These are phyloP conservation scores for Cyclargus thomasi DNA, from an alignment of 1,140 invertebrate species.

Conservation along the genomic window DNA sequence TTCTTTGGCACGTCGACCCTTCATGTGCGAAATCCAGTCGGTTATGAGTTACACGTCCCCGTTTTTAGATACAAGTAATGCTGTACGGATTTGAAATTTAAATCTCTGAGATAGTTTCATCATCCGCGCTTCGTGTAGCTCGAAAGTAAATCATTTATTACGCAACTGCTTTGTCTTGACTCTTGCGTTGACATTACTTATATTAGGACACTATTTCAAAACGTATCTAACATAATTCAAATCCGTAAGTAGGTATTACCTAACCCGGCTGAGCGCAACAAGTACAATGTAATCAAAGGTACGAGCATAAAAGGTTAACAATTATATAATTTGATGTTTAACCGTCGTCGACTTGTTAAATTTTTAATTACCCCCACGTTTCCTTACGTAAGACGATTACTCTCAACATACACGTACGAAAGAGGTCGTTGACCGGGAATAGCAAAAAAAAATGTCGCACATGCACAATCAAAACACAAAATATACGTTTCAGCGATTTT, in stretches of 20 bases:
- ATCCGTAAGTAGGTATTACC: conserved; percentile 20
- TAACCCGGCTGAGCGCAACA: conserved; percentile 18
- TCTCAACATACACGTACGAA: conserved; percentile 24
- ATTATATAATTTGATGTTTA: conserved; percentile 50
- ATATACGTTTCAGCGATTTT: not conserved
- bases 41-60: not conserved
- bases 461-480: not conserved
- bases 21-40: not conserved
- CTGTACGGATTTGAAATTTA: conserved; percentile 5
- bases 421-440: conserved; percentile 63
- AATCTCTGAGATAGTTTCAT: conserved; percentile 15
- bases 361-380: conserved; percentile 46
- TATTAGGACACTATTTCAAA: conserved; percentile 35
- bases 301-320: conserved; percentile 22
- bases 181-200: conserved; percentile 29
- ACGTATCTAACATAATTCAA: conserved; percentile 20
- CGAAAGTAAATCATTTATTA: conserved; percentile 35
- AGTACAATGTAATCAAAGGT: conserved; percentile 14
- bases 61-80: not conserved
- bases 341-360: conserved; percentile 20
- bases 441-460: conserved; percentile 36
- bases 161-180: conserved; percentile 30
- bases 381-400: conserved; percentile 45
- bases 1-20: not conserved
- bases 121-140: conserved; percentile 28